Base-by-base conservation (phyloP, 2,888 invertebrate species). In the Hyppa rectilinea region DNA sequence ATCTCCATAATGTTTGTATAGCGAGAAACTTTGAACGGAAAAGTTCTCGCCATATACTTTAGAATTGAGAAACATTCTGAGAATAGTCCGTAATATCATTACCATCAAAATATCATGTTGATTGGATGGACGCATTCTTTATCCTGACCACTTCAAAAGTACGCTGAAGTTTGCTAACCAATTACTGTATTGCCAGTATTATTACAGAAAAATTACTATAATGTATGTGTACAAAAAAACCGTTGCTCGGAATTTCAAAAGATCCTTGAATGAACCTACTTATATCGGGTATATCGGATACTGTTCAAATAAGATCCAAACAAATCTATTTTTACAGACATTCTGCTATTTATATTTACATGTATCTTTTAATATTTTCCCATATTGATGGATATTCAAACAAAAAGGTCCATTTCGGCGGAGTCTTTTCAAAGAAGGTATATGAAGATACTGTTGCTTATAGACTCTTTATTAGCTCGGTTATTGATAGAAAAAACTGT, bases 341-440 rank as follows among this genome's bases (percentile, higher is more conserved):
- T 34, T 40, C 61, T 29, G 12, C 23, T 78, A 52, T 71, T 61
- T 56, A 61, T 71, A 52, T 75, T 78, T 71, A 58, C 78, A 50
- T 58, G 61, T 71, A 61, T 36, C 61, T 78, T 78, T 73, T 64
- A 75, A 64, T 79, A 64, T 73, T 79, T 75, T 75, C 59, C 79
- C 79, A 79, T 71, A 62, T 78, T 71, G 61, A 53, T 76, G 29
- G 23, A 29, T 76, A 55, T 47, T 40, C 61, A 69, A 45, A 75
- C 52, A 52, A 78, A 73, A 78, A 62, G 61, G 40, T 36, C 62
- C 61, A 50, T 61, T 71, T 56, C 61, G 23, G 40, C 26, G 45
- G 34, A 56, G 45, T 56, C 40, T 47, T 74, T 60, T 36, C 20
- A 23, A 9, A 17, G 67, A 59, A 53, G 40, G 20, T 61, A 69